phyloP scores from a whole-genome alignment of 1,140 invertebrate genomes.

The Thaumetopoea pityocampa region DNA sequence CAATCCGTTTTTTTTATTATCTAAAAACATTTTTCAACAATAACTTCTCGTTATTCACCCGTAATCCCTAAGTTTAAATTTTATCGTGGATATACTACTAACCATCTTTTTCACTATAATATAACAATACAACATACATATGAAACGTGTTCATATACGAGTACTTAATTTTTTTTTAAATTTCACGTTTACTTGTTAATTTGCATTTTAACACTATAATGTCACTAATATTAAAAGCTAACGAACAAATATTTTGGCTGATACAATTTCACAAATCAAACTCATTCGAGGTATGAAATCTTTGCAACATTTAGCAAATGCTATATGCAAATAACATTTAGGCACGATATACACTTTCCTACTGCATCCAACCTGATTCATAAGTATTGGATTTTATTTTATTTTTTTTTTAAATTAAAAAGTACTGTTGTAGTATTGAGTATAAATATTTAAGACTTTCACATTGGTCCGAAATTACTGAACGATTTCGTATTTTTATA shows the following conservation, averaged over 20 bases:
- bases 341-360: too few species aligned
- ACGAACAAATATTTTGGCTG: constrained; percentile 49
- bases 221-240: constrained; percentile 76
- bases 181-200: constrained; percentile 55
- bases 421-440: too few species aligned
- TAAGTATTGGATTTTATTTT: too few species aligned
- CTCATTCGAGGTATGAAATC: too few species aligned
- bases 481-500: too few species aligned
- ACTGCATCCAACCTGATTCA: too few species aligned
- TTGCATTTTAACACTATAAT: constrained; percentile 74
- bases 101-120: constrained; percentile 53
- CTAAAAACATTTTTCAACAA: constrained; percentile 74
- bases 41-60: constrained; percentile 63
- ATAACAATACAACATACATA: constrained; percentile 71
- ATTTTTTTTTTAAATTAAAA: too few species aligned
- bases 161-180: constrained; percentile 38
- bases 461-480: too few species aligned
- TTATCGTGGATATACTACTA: constrained; percentile 69
- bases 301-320: too few species aligned
- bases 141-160: constrained; percentile 56
- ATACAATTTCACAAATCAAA: too few species aligned
- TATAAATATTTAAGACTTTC: too few species aligned
- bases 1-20: constrained; percentile 64
- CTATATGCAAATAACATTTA: too few species aligned
- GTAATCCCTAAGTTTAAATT: constrained; percentile 63